Evolutionary conservation across 1,140 invertebrate genomes (phyloP), one percentile per base, ranked within the genome.

Genomic region (Xylocopa sonorina): DNA sequence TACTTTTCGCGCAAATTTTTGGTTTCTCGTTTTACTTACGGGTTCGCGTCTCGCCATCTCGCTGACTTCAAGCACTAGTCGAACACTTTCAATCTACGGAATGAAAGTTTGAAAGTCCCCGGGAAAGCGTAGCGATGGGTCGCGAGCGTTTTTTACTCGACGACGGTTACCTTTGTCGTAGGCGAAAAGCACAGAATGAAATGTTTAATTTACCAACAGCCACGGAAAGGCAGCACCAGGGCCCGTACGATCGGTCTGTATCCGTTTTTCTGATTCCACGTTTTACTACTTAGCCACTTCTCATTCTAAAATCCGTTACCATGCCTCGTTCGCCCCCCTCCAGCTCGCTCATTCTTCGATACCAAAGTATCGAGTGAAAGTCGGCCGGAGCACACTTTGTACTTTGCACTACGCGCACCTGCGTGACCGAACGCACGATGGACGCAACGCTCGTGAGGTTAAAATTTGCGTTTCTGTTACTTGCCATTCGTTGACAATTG

Each of bases 331-430:
- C 55, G 60, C 32, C 62, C 18, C 21, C 46, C 69, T 46, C 77
- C 69, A 73, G 62, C n/a, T 34, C 18, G 10, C 34, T 32, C 34
- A 72, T 72, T 16, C 32, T 50, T 58, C 18, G 34, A 38, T n/a
- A 21, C 62, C 12, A n/a, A n/a, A n/a, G n/a, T 38, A 53, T 14
- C 27, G 48, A 71, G 84, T 85, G 84, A 85, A 85, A 85, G 84
- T 85, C 62, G 57, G 32, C n/a, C 58, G 32, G 58, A 14, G n/a
- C 41, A 60, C 14, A 38, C n/a, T n/a, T 62, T 16, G 38, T 41
- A 46, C 73, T 51, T 78, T 43, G 50, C 48, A 68, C 64, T 69
- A 53, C 21, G 38, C 24, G 16, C 29, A 38, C 43, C 43, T 71
- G 38, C 9, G n/a, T n/a, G n/a, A n/a, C n/a, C 43, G 9, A 3